phyloP scores from a whole-genome alignment of 1,140 invertebrate genomes.

The Apis laboriosa region DNA sequence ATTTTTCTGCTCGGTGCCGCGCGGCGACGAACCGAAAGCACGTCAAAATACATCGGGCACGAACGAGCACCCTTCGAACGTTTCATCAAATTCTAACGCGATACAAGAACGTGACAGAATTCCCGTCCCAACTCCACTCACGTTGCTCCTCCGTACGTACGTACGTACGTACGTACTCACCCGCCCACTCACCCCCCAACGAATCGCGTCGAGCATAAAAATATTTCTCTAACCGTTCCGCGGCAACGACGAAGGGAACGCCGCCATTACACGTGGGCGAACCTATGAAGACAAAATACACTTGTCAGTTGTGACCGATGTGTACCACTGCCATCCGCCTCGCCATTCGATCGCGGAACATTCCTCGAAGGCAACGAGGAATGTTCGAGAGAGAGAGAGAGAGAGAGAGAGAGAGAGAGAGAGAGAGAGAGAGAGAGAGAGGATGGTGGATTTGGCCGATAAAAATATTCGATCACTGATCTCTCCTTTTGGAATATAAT shows the following conservation, averaged over 20 bases:
- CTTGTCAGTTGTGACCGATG: conserved; percentile 27
- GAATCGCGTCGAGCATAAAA: conserved; percentile 43
- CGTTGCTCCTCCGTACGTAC: not conserved
- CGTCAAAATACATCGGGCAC: conserved; percentile 53
- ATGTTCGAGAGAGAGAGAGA: not conserved
- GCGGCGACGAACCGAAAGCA: conserved; percentile 41
- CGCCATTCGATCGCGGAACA: not conserved
- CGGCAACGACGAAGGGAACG: conserved; percentile 7
- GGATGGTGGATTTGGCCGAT: not conserved
- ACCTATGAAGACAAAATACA: conserved; percentile 30
- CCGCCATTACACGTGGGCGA: not conserved
- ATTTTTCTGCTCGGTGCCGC: conserved; percentile 50
- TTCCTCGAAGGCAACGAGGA: not conserved
- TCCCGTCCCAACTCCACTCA: conserved; percentile 33
- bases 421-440: no score
- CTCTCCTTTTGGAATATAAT: no score
- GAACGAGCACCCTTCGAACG: conserved; percentile 43
- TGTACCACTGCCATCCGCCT: not conserved
- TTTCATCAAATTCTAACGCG: conserved; percentile 66
- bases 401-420: not conserved
- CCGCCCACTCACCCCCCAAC: not conserved
- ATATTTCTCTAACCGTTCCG: conserved; percentile 60
- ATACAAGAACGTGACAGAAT: conserved; percentile 63
- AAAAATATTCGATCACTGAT: no score
- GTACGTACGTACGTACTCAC: no score